Conservation (phyloP, 1,140 invertebrate genomes). For the Apocrypta bakeri region DNA sequence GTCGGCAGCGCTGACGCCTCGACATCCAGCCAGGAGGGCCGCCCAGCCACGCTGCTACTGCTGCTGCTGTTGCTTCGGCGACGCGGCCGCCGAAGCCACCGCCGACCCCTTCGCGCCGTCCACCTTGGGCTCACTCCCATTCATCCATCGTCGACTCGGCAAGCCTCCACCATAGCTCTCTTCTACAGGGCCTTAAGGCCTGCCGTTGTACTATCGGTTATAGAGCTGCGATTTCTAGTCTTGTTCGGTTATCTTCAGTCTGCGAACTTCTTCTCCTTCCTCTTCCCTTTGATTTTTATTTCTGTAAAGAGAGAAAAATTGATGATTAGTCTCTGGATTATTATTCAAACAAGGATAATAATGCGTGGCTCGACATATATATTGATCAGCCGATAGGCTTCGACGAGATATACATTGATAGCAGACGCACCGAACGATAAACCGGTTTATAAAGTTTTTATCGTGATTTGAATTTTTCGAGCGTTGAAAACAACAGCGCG, state of each 20-base stretch:
- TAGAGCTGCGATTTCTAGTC: no score
- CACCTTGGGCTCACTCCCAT: slow-evolving; percentile 76
- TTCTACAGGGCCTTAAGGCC: not conserved
- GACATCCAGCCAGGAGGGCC: slow-evolving; percentile 72
- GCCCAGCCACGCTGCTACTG: slow-evolving; percentile 60
- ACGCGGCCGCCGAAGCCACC: slow-evolving; percentile 5
- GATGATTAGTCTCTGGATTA: not conserved
- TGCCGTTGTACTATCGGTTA: not conserved
- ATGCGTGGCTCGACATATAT: not conserved
- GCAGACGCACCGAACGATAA: not conserved
- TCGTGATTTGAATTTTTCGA: not conserved
- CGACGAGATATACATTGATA: no score
- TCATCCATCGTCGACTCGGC: slow-evolving; percentile 71
- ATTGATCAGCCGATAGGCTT: not conserved
- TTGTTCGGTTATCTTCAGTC: no score
- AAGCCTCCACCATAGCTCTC: slow-evolving; percentile 42
- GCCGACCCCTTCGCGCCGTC: slow-evolving; percentile 28
- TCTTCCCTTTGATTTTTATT: not conserved
- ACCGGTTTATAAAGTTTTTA: not conserved
- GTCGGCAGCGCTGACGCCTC: slow-evolving; percentile 74
- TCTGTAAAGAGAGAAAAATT: not conserved
- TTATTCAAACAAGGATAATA: not conserved
- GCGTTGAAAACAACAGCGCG: not conserved
- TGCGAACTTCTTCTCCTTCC: no score
- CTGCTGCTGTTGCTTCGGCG: slow-evolving; percentile 40